phyloP scores from a whole-genome alignment of 2,797 vertebrate genomes.

The Gambusia yucatana region DNA sequence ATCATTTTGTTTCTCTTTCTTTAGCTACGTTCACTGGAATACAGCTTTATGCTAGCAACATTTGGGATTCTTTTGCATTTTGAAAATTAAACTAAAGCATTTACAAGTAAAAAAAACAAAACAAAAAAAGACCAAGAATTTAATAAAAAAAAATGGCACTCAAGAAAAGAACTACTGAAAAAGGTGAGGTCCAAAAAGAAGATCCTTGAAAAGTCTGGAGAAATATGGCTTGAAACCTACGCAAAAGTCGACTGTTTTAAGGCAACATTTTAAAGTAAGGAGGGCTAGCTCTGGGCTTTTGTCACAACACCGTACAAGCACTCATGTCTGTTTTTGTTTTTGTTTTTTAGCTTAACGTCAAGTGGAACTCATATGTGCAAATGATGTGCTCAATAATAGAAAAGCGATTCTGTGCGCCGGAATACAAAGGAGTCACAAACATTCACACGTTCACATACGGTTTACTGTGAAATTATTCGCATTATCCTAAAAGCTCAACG shows the following conservation, averaged over 20 bases:
- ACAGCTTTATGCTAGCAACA: background rate
- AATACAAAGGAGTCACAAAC: constrained; percentile 54
- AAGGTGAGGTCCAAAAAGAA: background rate
- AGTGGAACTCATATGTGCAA: constrained; percentile 69
- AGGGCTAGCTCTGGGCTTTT: constrained; percentile 2
- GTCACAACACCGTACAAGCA: background rate
- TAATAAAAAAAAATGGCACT: background rate
- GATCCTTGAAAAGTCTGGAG: constrained; percentile 1
- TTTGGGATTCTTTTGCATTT: background rate
- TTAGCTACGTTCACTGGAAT: background rate
- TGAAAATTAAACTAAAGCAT: background rate
- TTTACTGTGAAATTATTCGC: constrained; percentile 60
- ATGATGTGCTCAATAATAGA: constrained; percentile 66
- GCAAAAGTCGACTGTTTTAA: background rate
- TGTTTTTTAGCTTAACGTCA: constrained; percentile 46
- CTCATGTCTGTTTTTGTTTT: constrained; percentile 46
- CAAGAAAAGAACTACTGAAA: background rate
- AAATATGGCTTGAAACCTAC: constrained; percentile 3
- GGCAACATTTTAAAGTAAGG: background rate
- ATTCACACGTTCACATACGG: constrained; percentile 21
- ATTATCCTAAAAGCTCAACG: constrained; percentile 62
- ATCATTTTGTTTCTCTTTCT: background rate
- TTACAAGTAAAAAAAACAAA: background rate
- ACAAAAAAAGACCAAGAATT: background rate
- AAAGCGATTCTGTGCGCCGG: constrained; percentile 63